phyloP scores from a whole-genome alignment of 2,888 invertebrate species.

The Eulithis testata region DNA sequence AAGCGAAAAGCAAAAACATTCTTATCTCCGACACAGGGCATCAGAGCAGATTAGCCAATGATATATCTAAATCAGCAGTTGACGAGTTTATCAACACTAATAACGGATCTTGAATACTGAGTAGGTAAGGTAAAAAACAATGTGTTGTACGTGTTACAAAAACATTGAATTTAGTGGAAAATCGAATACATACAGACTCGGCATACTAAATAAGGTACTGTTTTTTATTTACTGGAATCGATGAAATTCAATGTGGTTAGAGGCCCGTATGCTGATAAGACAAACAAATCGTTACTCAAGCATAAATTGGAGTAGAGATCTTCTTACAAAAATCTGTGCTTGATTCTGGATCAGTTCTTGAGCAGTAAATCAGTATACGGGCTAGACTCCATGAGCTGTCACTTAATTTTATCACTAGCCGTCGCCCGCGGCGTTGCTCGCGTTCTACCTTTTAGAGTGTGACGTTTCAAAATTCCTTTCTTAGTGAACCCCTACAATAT shows the following conservation, averaged over 20 bases:
- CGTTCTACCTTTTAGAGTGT: no score
- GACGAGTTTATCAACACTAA: slow-evolving; percentile 24
- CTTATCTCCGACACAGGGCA: slow-evolving; percentile 36
- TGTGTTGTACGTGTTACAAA: slow-evolving; percentile 21
- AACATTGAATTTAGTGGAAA: slow-evolving; percentile 39
- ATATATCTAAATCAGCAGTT: slow-evolving; percentile 32
- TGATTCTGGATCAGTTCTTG: no score
- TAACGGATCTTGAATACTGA: slow-evolving; percentile 31
- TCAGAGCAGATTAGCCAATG: slow-evolving; percentile 30
- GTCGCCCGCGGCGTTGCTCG: no score
- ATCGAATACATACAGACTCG: slow-evolving; percentile 24
- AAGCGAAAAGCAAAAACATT: slow-evolving; percentile 41
- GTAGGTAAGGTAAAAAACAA: slow-evolving; percentile 26
- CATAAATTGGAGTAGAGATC: no score
- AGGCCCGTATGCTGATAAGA: no score
- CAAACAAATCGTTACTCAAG: no score
- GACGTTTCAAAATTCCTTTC: no score
- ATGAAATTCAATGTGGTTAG: slow-evolving; percentile 10
- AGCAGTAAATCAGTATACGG: no score
- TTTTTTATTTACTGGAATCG: slow-evolving; percentile 30
- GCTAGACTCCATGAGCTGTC: no score
- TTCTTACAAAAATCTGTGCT: no score
- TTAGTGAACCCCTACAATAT: no score
- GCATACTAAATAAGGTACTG: slow-evolving; percentile 33
- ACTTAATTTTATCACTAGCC: no score